Conservation (phyloP, 2,113 vertebrate species). For the Lophius piscatorius region DNA sequence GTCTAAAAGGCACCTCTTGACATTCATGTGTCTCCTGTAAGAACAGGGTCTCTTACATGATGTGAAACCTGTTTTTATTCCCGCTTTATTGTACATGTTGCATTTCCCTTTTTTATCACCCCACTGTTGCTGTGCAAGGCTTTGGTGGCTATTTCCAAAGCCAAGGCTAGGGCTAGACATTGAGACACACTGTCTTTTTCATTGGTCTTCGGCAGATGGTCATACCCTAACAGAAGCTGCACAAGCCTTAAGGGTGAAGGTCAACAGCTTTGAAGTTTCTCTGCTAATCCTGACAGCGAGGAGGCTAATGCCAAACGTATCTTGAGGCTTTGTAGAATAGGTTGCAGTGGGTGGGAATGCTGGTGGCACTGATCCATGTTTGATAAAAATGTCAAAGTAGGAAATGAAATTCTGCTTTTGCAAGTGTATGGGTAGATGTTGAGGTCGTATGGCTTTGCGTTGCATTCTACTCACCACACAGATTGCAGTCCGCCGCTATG, state of each 20-base stretch:
- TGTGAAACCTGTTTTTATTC: constrained; percentile 26
- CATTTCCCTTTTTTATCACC: constrained; percentile 2
- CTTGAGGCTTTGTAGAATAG: constrained; percentile 24
- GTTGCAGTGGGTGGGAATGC: constrained; percentile 6
- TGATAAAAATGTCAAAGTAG: constrained; percentile 1
- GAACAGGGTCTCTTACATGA: constrained; percentile 30
- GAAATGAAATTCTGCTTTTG: constrained; percentile 36
- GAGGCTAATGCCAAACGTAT: constrained; percentile 5
- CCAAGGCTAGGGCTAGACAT: constrained; percentile 16
- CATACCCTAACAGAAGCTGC: constrained; percentile 37
- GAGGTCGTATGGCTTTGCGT: constrained; percentile 38
- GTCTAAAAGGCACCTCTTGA: constrained; percentile 48
- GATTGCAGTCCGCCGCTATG: too few relatives aligned
- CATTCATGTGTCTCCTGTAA: constrained; percentile 28
- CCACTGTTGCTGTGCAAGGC: constrained; percentile 27
- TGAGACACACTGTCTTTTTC: constrained; percentile 11
- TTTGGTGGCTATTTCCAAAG: constrained; percentile 6
- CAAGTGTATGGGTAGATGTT: neutral
- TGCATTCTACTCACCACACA: constrained; percentile 55
- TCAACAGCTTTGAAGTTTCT: constrained; percentile 26
- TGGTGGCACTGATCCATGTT: constrained; percentile 1
- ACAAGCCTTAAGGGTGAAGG: constrained; percentile 36
- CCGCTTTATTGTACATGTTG: neutral
- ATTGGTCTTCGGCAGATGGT: constrained; percentile 52
- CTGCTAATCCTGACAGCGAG: constrained; percentile 31